These are phyloP conservation scores for Nemoura dubitans DNA, from an alignment of 2,888 invertebrate genomes.

Conservation along the genomic window DNA sequence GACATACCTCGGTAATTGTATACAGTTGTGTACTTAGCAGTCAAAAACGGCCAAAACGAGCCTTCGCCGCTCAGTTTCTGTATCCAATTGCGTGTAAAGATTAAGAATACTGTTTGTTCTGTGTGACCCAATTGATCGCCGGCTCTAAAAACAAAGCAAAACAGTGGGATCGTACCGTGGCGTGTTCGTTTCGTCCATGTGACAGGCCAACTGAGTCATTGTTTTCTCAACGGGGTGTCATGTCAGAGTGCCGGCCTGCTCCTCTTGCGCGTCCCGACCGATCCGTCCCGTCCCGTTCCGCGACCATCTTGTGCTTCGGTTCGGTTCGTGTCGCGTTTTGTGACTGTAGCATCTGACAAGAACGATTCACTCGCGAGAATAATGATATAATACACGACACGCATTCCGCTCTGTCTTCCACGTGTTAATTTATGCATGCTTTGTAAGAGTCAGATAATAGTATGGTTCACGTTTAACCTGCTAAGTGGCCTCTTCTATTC, in stretches of 20 bases:
- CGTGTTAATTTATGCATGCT: slow-evolving; percentile 34
- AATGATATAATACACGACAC: slow-evolving; percentile 15
- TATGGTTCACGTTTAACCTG: not conserved
- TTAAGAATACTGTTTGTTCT: not conserved
- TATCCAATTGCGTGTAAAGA: slow-evolving; percentile 8
- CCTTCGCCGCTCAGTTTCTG: not conserved
- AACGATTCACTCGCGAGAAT: slow-evolving; percentile 38
- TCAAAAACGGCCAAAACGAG: not conserved
- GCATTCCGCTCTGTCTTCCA: slow-evolving; percentile 1
- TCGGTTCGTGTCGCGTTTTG: slow-evolving; percentile 20
- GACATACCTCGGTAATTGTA: not conserved
- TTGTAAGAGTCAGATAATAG: slow-evolving; percentile 13
- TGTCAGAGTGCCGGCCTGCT: slow-evolving; percentile 19
- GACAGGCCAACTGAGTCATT: slow-evolving; percentile 25
- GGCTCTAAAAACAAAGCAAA: slow-evolving; percentile 27
- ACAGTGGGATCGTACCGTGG: not conserved
- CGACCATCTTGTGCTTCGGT: not conserved
- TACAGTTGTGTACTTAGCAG: not conserved
- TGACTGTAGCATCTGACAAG: slow-evolving; percentile 37
- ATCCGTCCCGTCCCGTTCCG: not conserved
- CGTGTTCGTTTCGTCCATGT: not conserved
- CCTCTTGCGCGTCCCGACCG: too few species aligned
- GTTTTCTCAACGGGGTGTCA: slow-evolving; percentile 39
- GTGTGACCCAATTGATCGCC: slow-evolving; percentile 23
- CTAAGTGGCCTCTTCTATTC: slow-evolving; percentile 32